Conservation (phyloP, 2,797 vertebrate genomes). For the Tokudaia muenninki region DNA sequence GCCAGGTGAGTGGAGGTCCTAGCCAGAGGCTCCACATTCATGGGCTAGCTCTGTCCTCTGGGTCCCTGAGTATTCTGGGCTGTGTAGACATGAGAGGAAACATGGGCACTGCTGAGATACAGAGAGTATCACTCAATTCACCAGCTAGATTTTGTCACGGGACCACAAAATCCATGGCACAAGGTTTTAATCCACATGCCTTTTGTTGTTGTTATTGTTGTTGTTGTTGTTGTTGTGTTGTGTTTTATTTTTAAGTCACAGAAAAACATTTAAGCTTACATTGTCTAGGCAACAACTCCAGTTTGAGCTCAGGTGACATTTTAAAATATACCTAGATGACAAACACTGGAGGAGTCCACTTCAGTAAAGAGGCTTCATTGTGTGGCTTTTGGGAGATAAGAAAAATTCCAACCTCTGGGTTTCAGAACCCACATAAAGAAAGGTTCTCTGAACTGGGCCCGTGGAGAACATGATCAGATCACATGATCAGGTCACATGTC, state of each 20-base stretch:
- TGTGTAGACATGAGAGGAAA: background rate
- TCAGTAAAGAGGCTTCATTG: background rate
- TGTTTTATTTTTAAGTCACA: background rate
- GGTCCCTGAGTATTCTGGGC: background rate
- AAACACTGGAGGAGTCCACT: constrained; percentile 15
- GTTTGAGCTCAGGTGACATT: constrained; percentile 16
- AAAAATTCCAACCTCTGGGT: background rate
- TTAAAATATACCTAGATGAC: constrained; percentile 26
- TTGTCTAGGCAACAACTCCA: background rate
- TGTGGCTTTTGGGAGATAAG: background rate
- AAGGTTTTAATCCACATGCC: background rate
- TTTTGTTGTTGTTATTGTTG: background rate
- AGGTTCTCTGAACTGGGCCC: background rate
- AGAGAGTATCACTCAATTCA: background rate
- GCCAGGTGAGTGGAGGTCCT: background rate
- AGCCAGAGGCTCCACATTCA: background rate
- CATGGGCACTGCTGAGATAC: background rate
- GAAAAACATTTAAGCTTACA: background rate
- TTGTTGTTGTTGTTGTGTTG: too few relatives aligned
- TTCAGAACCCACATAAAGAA: background rate
- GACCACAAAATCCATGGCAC: background rate
- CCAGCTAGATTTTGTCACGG: background rate
- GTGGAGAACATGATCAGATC: background rate
- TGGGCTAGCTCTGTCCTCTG: background rate
- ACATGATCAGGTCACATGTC: background rate